A percentile compares a stretch with the other conserved stretches of the same genome.
Evolutionary conservation across 2,113 vertebrate genomes (phyloP).

Genomic region (Atrichornis clamosus): DNA sequence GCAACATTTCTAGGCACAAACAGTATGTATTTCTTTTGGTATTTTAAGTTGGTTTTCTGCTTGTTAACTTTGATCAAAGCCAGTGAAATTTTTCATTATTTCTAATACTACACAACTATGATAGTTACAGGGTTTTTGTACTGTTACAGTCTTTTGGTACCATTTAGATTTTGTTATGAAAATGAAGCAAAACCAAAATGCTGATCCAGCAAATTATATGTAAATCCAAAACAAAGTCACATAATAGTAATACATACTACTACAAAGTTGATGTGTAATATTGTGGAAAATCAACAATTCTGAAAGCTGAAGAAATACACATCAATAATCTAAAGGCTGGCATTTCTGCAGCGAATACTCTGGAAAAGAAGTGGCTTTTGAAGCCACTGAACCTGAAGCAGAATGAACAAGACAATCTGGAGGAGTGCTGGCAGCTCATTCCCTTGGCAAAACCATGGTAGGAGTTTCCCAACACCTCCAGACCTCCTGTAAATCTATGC

Average conservation of each 20-base stretch:
- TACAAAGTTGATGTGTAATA: not conserved
- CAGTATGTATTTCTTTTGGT: not conserved
- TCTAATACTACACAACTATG: not conserved
- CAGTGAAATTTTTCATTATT: not conserved
- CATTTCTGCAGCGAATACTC: not conserved
- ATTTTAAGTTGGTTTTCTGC: not conserved
- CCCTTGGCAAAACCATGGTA: not conserved
- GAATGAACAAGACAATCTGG: not conserved
- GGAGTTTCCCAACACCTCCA: not conserved
- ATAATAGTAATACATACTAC: not conserved
- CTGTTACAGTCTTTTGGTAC: not conserved
- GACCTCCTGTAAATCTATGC: not conserved
- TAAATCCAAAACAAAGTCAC: not conserved
- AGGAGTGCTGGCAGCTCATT: not conserved
- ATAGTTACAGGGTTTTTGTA: not conserved
- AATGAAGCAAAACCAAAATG: not conserved
- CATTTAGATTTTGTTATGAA: not conserved
- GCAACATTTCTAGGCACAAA: not conserved
- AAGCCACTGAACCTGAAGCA: not conserved
- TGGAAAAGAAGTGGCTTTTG: not conserved
- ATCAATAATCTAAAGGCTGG: not conserved
- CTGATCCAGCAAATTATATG: not conserved
- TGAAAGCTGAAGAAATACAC: not conserved
- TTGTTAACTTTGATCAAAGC: not conserved
- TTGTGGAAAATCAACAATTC: not conserved